These are phyloP conservation scores for Girardinus metallicus DNA, from an alignment of 2,797 vertebrate genomes.

Conservation along the genomic window DNA sequence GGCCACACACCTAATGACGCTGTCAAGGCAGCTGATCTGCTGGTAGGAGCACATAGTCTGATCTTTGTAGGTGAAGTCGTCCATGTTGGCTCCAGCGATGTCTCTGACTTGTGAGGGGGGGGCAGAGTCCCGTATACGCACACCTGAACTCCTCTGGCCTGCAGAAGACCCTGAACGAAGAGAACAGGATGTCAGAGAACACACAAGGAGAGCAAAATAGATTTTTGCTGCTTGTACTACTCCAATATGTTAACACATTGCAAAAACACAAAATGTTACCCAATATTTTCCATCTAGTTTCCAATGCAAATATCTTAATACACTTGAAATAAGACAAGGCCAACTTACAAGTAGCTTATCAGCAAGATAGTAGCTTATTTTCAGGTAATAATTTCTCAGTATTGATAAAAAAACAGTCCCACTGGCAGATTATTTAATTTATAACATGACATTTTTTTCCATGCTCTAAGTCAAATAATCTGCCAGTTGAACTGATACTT, in stretches of 20 bases:
- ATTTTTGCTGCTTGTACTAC: neutral
- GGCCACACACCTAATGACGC: conserved; percentile 87
- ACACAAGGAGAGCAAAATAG: neutral
- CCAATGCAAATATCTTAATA: too few relatives aligned
- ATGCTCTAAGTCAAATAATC: too few relatives aligned
- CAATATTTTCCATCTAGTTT: too few relatives aligned
- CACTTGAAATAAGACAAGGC: too few relatives aligned
- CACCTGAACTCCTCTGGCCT: conserved; percentile 59
- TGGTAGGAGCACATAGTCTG: conserved; percentile 93
- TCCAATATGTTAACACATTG: neutral
- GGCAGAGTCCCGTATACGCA: conserved; percentile 70
- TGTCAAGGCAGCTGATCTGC: conserved; percentile 95
- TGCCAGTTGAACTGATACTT: too few relatives aligned
- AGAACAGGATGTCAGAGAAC: neutral
- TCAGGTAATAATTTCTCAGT: too few relatives aligned
- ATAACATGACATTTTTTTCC: too few relatives aligned
- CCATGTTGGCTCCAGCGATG: conserved; percentile 60
- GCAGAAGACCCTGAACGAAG: conserved; percentile 41
- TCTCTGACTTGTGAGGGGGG: conserved; percentile 64
- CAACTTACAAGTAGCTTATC: too few relatives aligned
- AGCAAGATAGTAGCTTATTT: too few relatives aligned
- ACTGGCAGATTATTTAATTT: too few relatives aligned
- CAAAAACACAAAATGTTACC: too few relatives aligned
- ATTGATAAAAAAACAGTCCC: too few relatives aligned
- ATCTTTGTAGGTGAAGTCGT: conserved; percentile 85